Conservation (phyloP, 2,888 invertebrate species). For the Phortica okadai region DNA sequence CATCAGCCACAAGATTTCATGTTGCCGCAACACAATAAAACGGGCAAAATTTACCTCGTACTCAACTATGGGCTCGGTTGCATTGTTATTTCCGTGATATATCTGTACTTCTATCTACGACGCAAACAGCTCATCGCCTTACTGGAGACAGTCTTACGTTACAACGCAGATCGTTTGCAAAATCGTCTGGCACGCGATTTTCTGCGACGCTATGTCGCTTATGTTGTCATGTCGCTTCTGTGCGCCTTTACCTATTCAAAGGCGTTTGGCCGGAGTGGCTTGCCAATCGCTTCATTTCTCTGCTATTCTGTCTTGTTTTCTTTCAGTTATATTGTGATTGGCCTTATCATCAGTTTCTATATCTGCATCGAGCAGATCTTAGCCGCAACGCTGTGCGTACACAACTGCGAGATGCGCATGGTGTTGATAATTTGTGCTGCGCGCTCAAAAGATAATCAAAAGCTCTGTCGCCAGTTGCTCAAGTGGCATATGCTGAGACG, state of each 20-base stretch:
- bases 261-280: neutral
- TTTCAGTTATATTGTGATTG: slow-evolving; percentile 50
- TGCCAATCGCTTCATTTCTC: slow-evolving; percentile 12
- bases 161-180: slow-evolving; percentile 43
- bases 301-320: slow-evolving; percentile 37
- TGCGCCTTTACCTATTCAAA: slow-evolving; percentile 1
- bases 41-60: slow-evolving; percentile 56
- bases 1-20: slow-evolving; percentile 27
- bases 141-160: slow-evolving; percentile 48
- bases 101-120: slow-evolving; percentile 51
- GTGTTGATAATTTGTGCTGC: neutral
- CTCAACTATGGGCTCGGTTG: slow-evolving; percentile 49
- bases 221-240: slow-evolving; percentile 37
- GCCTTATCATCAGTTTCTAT: slow-evolving; percentile 54
- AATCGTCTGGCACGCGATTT: slow-evolving; percentile 42
- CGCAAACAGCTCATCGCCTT: slow-evolving; percentile 41
- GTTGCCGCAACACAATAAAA: slow-evolving; percentile 42
- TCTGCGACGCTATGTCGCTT: slow-evolving; percentile 37
- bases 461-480: neutral
- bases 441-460: neutral
- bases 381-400: slow-evolving; percentile 47
- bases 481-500: slow-evolving; percentile 44
- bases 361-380: slow-evolving; percentile 52
- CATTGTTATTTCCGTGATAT: slow-evolving; percentile 47
- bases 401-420: slow-evolving; percentile 48